Base-by-base conservation (phyloP, 2,113 vertebrate genomes). In the Nestor notabilis region DNA sequence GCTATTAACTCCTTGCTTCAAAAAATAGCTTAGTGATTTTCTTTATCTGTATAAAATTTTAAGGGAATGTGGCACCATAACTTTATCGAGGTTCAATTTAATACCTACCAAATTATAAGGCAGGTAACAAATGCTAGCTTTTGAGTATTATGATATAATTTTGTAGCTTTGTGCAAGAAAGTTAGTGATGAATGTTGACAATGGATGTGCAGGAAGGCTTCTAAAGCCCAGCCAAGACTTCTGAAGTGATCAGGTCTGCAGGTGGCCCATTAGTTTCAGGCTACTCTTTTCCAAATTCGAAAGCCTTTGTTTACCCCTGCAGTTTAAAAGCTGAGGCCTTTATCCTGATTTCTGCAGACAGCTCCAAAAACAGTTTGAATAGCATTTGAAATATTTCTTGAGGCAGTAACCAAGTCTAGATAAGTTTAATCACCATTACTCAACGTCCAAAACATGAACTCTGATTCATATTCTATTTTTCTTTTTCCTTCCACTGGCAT, bases 391-490 rank as follows among this genome's bases (percentile, higher is more conserved):
- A 82, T 68, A 79, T 79, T 89, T 90, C 66, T 79, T 35, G 43
- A 84, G 83, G 31, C 44, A 87, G n/a, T 89, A 63, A 88, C 33
- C 71, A 24, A 70, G 27, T 70, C 39, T 83, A 91, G 74, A 55
- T 71, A 87, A 89, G 44, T 87, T 86, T 76, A 87, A 93, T 77
- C 49, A 80, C 24, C 50, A 50, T 89, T 96, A 93, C 35, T 90
- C 80, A 76, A 27, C 0, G 3, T 84, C 71, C 87, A 95, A 93
- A 88, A 91, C 6, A 31, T 85, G 63, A 93, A 90, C 87, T 87
- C 68, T 95, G 76, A 76, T 91, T 92, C 77, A 53, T 69, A 65
- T 76, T 82, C 41, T 92, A 3, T 61, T 92, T 82, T 81, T 90
- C 39, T 90, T 85, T 94, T 84, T 61, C 58, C 43, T 88, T 94